These are phyloP conservation scores for Dinoponera quadriceps DNA, from an alignment of 1,140 invertebrate species.

Conservation along the genomic window DNA sequence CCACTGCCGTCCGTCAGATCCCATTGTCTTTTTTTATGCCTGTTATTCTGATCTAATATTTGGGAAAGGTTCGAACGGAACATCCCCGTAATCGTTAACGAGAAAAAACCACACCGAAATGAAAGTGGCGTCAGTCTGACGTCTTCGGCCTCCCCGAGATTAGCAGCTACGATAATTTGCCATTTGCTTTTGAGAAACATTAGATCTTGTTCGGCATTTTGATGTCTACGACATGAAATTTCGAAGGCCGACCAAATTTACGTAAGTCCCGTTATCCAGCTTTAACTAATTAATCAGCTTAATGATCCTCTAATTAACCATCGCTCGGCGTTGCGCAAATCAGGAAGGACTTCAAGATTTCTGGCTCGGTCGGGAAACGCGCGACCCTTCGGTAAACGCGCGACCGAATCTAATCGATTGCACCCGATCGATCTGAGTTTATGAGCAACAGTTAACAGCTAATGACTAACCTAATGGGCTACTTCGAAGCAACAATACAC, in stretches of 20 bases:
- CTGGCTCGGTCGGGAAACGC: background rate
- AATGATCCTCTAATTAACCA: background rate
- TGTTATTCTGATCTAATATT: too few species aligned
- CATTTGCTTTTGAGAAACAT: background rate
- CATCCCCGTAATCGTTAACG: too few species aligned
- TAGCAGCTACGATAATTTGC: too few species aligned
- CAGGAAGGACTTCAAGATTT: background rate
- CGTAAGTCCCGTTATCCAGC: background rate
- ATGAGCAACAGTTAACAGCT: background rate
- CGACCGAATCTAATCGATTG: background rate
- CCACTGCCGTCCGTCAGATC: too few species aligned
- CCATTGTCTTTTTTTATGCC: too few species aligned
- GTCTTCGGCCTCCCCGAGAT: too few species aligned
- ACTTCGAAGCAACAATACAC: conserved; percentile 19
- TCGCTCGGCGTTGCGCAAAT: background rate
- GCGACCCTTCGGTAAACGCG: background rate
- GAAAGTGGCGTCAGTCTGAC: too few species aligned
- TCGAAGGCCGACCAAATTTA: background rate
- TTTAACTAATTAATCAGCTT: background rate
- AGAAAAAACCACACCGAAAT: too few species aligned
- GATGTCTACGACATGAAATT: background rate
- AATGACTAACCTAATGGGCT: conserved; percentile 19
- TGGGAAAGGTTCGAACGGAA: too few species aligned
- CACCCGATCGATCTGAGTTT: background rate
- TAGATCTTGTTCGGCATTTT: background rate